Evolutionary conservation across 2,113 vertebrate species (phyloP).

Genomic region (Nasalis larvatus): DNA sequence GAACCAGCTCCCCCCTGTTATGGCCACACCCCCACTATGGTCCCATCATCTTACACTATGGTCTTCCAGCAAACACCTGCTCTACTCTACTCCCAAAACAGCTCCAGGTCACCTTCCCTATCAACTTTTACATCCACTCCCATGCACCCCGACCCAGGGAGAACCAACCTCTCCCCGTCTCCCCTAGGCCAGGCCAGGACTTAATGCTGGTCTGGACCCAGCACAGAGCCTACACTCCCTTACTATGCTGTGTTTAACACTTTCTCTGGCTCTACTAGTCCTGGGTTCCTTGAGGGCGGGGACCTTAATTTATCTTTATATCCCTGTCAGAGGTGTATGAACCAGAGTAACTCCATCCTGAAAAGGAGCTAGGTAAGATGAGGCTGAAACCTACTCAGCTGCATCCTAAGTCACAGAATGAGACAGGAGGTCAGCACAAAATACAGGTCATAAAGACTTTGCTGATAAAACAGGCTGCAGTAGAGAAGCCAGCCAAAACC

Average conservation of each 20-base stretch:
- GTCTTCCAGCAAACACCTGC: neutral
- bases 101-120: neutral
- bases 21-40: no score
- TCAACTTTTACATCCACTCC: neutral
- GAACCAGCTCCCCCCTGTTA: neutral
- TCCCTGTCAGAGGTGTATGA: no score
- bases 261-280: neutral
- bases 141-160: neutral
- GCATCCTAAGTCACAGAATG: no score
- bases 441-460: no score
- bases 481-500: no score
- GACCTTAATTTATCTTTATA: neutral
- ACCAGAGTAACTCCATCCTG: no score
- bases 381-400: no score
- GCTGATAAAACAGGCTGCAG: no score
- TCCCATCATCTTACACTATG: neutral
- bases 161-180: neutral
- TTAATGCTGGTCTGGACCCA: neutral
- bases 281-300: neutral
- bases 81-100: neutral
- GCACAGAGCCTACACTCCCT: neutral
- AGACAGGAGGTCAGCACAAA: no score
- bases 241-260: neutral
- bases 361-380: no score
- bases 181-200: neutral